Evolutionary conservation across 2,888 invertebrate species (phyloP).

Genomic region (Caenorhabditis uteleia): DNA sequence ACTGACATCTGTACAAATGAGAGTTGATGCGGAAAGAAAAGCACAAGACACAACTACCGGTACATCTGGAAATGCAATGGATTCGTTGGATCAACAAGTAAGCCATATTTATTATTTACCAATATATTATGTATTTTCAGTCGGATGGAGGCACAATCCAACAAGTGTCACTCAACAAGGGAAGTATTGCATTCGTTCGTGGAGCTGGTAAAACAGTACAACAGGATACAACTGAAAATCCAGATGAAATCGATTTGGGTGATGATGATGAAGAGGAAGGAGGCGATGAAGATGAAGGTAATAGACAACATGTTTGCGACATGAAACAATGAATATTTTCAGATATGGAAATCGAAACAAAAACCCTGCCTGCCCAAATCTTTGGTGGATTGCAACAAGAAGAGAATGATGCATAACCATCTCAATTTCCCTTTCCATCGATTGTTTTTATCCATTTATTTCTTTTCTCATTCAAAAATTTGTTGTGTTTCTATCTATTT

Average conservation of each 20-base stretch:
- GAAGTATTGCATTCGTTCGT: conserved; percentile 77
- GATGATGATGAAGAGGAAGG: conserved; percentile 67
- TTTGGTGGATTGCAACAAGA: conserved; percentile 77
- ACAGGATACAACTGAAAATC: conserved; percentile 69
- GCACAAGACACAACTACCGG: conserved; percentile 14
- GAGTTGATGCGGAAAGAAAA: conserved; percentile 73
- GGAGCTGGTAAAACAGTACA: conserved; percentile 70
- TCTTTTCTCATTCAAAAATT: not conserved
- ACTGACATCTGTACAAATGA: conserved; percentile 98
- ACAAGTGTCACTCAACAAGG: conserved; percentile 34
- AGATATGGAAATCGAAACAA: conserved; percentile 80
- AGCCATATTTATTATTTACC: too few relatives aligned
- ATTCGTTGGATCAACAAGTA: conserved; percentile 22
- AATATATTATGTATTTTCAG: not conserved
- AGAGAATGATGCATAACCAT: conserved; percentile 47
- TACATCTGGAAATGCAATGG: conserved; percentile 24
- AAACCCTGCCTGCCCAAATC: conserved; percentile 86
- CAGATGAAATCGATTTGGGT: conserved; percentile 71
- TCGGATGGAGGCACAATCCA: conserved; percentile 19
- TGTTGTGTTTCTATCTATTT: not conserved
- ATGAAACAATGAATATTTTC: conserved; percentile 12
- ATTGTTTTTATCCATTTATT: conserved; percentile 5
- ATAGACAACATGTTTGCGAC: conserved; percentile 1
- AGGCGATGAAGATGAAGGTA: conserved; percentile 62
- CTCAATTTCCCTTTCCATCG: not conserved